Base-by-base conservation (phyloP, 2,797 vertebrate species). In the Emydoidea blandingii region DNA sequence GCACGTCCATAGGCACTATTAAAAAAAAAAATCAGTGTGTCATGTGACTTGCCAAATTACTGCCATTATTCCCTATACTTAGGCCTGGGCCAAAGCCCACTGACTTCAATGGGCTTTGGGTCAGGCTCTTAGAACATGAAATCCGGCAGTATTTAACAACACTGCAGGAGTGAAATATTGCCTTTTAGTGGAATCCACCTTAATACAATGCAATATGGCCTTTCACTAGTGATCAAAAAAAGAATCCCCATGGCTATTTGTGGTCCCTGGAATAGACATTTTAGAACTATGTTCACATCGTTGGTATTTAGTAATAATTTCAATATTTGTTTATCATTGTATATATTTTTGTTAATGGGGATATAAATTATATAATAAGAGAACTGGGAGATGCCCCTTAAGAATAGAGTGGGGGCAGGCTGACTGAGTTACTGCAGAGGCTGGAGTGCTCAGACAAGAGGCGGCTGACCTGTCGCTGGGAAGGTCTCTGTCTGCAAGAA, bases 141-240 rank as follows among this genome's bases (percentile, higher is more conserved):
- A 90, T 68, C n/a, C 12, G 21, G 12, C 2, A 21, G n/a, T 88
- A 81, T 86, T 93, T 93, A 92, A 27, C 91, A 91, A 86, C 41
- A 50, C 2, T 3, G 4, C 80, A 3, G 4, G 6, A 16, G 25
- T 29, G 25, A 52, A 49, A 21, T 57, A 76, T 6, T 68, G 68
- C 54, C 9, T 87, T 94, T 84, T 56, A 23, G 14, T 83, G 76
- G 15, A 53, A 68, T 72, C 78, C 86, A 6, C 11, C 50, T 49
- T 79, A 18, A 50, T 2, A 49, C 47, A 85, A 14, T 50, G 7
- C 41, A 9, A 0, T 5, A 1, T 81, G 4, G 79, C 88, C 23
- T 27, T 27, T 8, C 83, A 31, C 19, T 88, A 53, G 8, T 21
- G 68, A 37, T 1, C 34, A 2, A 91, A 92, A 44, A 83, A 54